phyloP scores from a whole-genome alignment of 2,888 invertebrate genomes.

The Taphrorychus bicolor region DNA sequence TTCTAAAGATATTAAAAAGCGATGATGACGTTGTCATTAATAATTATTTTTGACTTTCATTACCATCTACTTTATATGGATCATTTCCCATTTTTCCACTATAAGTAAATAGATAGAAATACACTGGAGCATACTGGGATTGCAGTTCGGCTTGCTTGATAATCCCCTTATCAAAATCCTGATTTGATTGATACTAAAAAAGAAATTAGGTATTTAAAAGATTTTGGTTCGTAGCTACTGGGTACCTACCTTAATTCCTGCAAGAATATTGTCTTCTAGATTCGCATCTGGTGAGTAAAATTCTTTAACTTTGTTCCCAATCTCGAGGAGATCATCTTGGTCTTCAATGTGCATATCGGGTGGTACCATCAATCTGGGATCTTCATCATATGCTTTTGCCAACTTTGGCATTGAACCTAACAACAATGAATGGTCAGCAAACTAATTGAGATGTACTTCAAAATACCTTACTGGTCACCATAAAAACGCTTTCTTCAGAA shows the following conservation, averaged over 20 bases:
- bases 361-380: slow-evolving; percentile 37
- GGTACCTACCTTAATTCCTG: slow-evolving; percentile 28
- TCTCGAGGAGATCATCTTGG: slow-evolving; percentile 4
- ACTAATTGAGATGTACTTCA: background rate
- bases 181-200: slow-evolving; percentile 45
- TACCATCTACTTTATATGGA: slow-evolving; percentile 6
- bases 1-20: slow-evolving; percentile 21
- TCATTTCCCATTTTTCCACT: slow-evolving; percentile 39
- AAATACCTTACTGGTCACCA: slow-evolving; percentile 24
- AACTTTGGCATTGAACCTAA: background rate
- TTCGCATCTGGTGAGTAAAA: slow-evolving; percentile 40
- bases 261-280: slow-evolving; percentile 32
- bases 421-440: background rate
- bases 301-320: slow-evolving; percentile 39
- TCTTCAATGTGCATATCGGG: slow-evolving; percentile 42
- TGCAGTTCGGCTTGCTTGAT: slow-evolving; percentile 45
- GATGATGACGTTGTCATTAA: too few species aligned
- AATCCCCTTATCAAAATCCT: slow-evolving; percentile 44
- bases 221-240: background rate
- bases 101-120: slow-evolving; percentile 46
- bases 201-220: slow-evolving; percentile 4
- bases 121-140: slow-evolving; percentile 42
- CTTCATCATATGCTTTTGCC: slow-evolving; percentile 35
- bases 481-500: slow-evolving; percentile 41
- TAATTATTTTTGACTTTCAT: background rate